phyloP scores from a whole-genome alignment of 2,113 vertebrate species.

The Acrocephalus arundinaceus region DNA sequence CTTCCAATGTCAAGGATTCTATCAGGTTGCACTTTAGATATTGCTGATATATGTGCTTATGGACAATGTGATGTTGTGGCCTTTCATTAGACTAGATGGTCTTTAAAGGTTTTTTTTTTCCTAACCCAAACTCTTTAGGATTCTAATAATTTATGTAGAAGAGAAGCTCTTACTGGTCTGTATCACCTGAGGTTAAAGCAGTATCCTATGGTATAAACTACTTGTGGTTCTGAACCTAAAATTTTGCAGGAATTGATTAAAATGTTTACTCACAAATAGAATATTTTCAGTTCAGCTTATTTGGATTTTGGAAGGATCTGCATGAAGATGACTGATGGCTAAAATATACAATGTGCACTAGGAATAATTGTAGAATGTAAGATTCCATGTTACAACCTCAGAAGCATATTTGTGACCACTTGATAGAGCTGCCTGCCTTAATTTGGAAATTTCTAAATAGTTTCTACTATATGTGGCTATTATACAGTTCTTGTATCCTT shows the following conservation, averaged over 20 bases:
- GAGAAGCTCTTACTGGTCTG: neutral
- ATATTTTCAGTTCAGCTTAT: neutral
- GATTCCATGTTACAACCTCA: neutral
- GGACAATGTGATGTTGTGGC: neutral
- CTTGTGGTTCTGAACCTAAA: neutral
- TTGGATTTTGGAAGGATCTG: neutral
- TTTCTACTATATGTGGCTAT: neutral
- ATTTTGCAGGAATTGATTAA: neutral
- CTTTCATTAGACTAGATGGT: neutral
- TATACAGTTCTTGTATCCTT: neutral
- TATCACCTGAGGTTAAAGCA: neutral
- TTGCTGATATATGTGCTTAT: neutral
- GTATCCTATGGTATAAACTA: neutral
- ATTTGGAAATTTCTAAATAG: neutral
- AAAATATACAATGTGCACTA: neutral
- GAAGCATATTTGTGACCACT: neutral
- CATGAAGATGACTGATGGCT: neutral
- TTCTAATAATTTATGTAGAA: neutral
- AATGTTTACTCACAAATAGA: neutral
- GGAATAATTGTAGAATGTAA: neutral
- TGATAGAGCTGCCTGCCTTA: neutral
- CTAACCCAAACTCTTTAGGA: neutral
- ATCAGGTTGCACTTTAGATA: neutral
- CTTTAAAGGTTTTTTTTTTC: neutral
- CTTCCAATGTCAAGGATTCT: neutral